Base-by-base conservation (phyloP, 2,888 invertebrate species). In the Drosophila suboccidentalis region DNA sequence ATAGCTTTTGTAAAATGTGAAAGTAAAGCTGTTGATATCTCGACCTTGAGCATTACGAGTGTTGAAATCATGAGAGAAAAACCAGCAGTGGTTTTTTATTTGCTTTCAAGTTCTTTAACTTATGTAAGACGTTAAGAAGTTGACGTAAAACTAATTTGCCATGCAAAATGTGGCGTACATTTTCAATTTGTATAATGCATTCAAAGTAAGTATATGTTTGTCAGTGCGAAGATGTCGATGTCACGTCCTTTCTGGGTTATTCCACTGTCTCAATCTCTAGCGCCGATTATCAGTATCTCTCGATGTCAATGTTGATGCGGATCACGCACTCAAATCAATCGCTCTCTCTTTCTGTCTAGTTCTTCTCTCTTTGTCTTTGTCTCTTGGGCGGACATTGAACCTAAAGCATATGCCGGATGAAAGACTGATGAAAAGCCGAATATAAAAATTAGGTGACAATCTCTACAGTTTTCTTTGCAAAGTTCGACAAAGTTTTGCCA, bases 181-280 rank as follows among this genome's bases (percentile, higher is more conserved):
- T 60, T 47, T 38, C 0, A 32, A 49, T 60, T 46, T 64, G 15
- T 39, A 44, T 19, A 38, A 26, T n/a, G 4, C 34, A 36, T 49
- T n/a, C 17, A 13, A 41, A 57, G 10, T 57, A 8, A 5, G 38
- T 32, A 29, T 8, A 29, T 32, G 17, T 68, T 49, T 57, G 60
- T 43, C 54, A 49, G 61, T 29, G 47, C 39, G 36, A 9, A 8
- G 55, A 19, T 32, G n/a, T 57, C 15, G 41, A 46, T 59, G 69
- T 75, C 76, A 79, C 76, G 80, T 71, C 53, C 76, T 60, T 59
- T 53, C 46, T 61, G 79, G 76, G 58, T 68, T 75, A 69, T 78
- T 78, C 72, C 79, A 59, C 15, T 22, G 50, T 29, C 41, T 44
- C 43, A 29, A 58, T 38, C 43, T 32, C 39, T 9, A 49, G 34